These are phyloP conservation scores for Microtus montanus DNA, from an alignment of 2,113 vertebrate genomes.

Conservation along the genomic window DNA sequence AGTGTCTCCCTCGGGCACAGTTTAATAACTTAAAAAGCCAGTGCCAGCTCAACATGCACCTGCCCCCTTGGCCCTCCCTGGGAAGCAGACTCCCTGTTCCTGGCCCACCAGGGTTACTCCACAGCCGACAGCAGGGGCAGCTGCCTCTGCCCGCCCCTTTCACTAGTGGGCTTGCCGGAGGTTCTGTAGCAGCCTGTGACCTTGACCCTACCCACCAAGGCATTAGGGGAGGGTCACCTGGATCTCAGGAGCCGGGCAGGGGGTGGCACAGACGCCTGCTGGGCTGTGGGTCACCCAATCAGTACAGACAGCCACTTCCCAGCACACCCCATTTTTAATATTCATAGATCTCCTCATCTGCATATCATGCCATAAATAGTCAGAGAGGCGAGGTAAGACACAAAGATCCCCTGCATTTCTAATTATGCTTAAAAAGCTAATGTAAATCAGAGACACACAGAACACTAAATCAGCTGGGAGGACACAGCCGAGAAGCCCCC, in stretches of 20 bases:
- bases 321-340: constrained; percentile 83
- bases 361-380: constrained; percentile 89
- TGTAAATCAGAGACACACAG: constrained; percentile 83
- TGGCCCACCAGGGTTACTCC: not conserved
- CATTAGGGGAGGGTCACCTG: not conserved
- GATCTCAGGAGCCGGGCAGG: not conserved
- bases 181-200: not conserved
- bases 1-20: constrained; percentile 80
- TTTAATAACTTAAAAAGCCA: constrained; percentile 47
- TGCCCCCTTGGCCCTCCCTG: not conserved
- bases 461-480: constrained; percentile 78
- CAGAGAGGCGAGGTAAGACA: constrained; percentile 85
- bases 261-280: not conserved
- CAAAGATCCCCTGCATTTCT: constrained; percentile 87
- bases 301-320: constrained; percentile 73
- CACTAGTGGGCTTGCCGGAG: not conserved
- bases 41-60: not conserved
- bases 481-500: rapidly evolving
- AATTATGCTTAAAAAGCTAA: constrained; percentile 86
- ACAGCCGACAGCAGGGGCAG: not conserved
- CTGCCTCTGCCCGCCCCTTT: not conserved
- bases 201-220: not conserved
- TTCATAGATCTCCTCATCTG: constrained; percentile 85
- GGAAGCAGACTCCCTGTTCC: not conserved
- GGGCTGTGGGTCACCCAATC: constrained; percentile 72